Evolutionary conservation across 2,113 vertebrate species (phyloP).

Genomic region (Barbus barbus): DNA sequence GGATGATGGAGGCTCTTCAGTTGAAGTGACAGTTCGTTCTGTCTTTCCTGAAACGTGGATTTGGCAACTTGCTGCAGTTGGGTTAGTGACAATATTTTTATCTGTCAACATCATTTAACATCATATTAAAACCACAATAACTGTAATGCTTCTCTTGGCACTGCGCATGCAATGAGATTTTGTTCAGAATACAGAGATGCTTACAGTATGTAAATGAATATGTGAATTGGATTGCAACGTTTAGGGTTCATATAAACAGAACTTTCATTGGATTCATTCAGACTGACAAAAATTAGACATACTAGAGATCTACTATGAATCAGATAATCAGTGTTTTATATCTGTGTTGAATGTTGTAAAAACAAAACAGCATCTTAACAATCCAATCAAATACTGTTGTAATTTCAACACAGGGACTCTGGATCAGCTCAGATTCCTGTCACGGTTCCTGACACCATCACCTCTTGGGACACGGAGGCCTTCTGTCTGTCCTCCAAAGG

Average conservation of each 20-base stretch:
- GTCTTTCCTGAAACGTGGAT: slow-evolving; percentile 88
- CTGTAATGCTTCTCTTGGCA: not conserved
- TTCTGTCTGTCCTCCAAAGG: slow-evolving; percentile 82
- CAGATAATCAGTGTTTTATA: not conserved
- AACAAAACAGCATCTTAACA: not conserved
- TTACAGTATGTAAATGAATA: not conserved
- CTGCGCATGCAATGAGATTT: not conserved
- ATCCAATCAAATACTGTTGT: not conserved
- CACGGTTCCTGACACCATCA: slow-evolving; percentile 85
- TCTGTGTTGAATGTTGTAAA: not conserved
- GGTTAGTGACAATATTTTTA: slow-evolving; percentile 72
- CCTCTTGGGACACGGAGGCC: slow-evolving; percentile 83
- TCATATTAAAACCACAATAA: not conserved
- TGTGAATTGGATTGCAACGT: not conserved
- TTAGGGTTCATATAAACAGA: not conserved
- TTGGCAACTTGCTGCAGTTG: slow-evolving; percentile 76
- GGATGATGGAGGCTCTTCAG: not conserved
- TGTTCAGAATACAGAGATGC: not conserved
- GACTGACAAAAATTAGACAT: no score
- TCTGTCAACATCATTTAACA: not conserved
- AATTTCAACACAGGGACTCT: slow-evolving; percentile 66
- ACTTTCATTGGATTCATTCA: not conserved
- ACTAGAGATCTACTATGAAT: not conserved
- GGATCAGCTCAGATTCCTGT: slow-evolving; percentile 72
- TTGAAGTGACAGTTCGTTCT: slow-evolving; percentile 66